A percentile compares a stretch with the other conserved stretches of the same genome.
These are phyloP conservation scores for Parnassius mnemosyne DNA, from an alignment of 2,888 invertebrate genomes.

Conservation along the genomic window DNA sequence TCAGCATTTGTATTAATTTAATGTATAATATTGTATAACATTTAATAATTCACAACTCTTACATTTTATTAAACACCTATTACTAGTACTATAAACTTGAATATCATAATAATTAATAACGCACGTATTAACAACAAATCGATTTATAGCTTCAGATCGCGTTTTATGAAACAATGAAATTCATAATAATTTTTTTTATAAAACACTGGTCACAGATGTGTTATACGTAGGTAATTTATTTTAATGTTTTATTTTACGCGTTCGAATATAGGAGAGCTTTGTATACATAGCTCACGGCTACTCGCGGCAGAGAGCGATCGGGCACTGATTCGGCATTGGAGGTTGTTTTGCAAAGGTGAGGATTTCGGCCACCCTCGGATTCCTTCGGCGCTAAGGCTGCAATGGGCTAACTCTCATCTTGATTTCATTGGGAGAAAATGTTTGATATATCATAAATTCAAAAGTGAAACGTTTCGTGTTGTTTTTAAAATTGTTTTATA, in stretches of 20 bases:
- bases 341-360: conserved; percentile 75
- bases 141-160: conserved; percentile 1
- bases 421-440: conserved; percentile 70
- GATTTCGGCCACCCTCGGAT: conserved; percentile 63
- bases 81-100: neutral
- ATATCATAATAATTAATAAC: conserved; percentile 1
- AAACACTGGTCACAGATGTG: conserved; percentile 51
- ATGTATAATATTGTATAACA: too few species aligned
- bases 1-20: too few species aligned
- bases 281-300: conserved; percentile 42
- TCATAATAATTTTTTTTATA: conserved; percentile 39
- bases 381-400: conserved; percentile 45
- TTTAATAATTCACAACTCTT: too few species aligned
- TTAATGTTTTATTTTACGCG: conserved; percentile 47
- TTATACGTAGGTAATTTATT: conserved; percentile 52
- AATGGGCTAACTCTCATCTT: conserved; percentile 67
- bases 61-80: neutral
- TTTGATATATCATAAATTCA: conserved; percentile 59
- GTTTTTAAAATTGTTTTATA: conserved; percentile 10
- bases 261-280: conserved; percentile 31
- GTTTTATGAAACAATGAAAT: too few species aligned
- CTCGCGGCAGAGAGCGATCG: conserved; percentile 52
- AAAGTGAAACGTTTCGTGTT: conserved; percentile 44
- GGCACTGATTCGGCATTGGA: conserved; percentile 76
- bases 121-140: neutral